These are phyloP conservation scores for Trichomalopsis sarcophagae DNA, from an alignment of 1,140 invertebrate species.

Conservation along the genomic window DNA sequence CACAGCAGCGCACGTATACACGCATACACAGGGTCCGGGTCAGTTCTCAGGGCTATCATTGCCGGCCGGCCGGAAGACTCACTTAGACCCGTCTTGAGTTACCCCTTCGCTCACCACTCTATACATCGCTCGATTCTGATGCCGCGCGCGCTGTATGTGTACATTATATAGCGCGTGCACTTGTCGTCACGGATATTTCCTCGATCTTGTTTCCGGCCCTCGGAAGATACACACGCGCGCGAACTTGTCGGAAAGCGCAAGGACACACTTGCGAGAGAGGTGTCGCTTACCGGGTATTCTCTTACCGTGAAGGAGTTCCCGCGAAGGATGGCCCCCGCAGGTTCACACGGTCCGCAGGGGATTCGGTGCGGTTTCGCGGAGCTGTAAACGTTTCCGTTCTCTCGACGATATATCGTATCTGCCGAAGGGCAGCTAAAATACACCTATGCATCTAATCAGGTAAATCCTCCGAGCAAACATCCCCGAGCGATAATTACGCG, in stretches of 20 bases:
- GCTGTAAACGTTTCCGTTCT: background rate
- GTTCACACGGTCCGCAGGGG: background rate
- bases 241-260: slow-evolving; percentile 18
- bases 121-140: slow-evolving; percentile 37
- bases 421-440: background rate
- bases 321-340: too few relatives aligned
- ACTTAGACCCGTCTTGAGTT: slow-evolving; percentile 76
- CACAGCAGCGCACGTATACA: background rate
- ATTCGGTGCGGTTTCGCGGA: background rate
- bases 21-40: slow-evolving; percentile 58
- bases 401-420: background rate
- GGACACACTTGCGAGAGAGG: slow-evolving; percentile 40
- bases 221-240: slow-evolving; percentile 18
- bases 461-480: background rate
- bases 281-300: slow-evolving; percentile 25
- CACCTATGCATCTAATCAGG: background rate
- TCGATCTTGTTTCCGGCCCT: slow-evolving; percentile 50
- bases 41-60: slow-evolving; percentile 76
- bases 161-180: slow-evolving; percentile 30
- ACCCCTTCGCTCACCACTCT: slow-evolving; percentile 64
- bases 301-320: background rate
- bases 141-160: too few relatives aligned
- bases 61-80: slow-evolving; percentile 74
- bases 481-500: slow-evolving; percentile 29
- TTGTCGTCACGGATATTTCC: slow-evolving; percentile 44